A percentile compares a stretch with the other conserved stretches of the same genome.
Evolutionary conservation across 2,113 vertebrate species (phyloP).

Genomic region (Protobothrops flavoviridis): DNA sequence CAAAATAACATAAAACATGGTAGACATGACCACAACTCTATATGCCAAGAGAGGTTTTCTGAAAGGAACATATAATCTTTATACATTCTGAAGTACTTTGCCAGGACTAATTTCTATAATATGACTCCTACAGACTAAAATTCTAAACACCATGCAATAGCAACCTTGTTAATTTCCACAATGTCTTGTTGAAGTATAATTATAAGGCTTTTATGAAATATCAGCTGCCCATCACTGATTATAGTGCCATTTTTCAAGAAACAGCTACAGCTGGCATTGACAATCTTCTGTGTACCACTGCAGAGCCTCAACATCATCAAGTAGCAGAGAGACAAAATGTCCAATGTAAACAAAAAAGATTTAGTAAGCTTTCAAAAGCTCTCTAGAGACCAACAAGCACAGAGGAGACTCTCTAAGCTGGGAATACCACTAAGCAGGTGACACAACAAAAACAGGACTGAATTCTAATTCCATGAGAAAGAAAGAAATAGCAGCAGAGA

Average conservation of each 20-base stretch:
- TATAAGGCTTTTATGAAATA: neutral
- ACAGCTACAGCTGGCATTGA: neutral
- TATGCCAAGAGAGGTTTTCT: neutral
- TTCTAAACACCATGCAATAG: neutral
- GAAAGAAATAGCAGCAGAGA: neutral
- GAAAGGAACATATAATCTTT: neutral
- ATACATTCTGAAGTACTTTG: neutral
- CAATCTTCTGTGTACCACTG: neutral
- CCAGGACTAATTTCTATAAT: neutral
- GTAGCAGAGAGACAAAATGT: neutral
- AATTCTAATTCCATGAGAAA: neutral
- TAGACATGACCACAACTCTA: neutral
- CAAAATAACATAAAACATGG: neutral
- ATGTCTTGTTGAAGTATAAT: neutral
- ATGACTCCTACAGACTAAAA: neutral
- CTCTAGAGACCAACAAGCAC: neutral
- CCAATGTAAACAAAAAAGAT: neutral
- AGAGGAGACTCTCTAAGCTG: neutral
- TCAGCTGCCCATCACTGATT: neutral
- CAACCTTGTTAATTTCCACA: neutral
- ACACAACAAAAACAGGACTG: neutral
- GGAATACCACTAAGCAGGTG: neutral
- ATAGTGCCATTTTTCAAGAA: neutral
- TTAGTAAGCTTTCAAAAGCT: neutral
- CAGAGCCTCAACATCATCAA: neutral